Base-by-base conservation (phyloP, 2,797 vertebrate genomes). In the Steatocranus sp. region DNA sequence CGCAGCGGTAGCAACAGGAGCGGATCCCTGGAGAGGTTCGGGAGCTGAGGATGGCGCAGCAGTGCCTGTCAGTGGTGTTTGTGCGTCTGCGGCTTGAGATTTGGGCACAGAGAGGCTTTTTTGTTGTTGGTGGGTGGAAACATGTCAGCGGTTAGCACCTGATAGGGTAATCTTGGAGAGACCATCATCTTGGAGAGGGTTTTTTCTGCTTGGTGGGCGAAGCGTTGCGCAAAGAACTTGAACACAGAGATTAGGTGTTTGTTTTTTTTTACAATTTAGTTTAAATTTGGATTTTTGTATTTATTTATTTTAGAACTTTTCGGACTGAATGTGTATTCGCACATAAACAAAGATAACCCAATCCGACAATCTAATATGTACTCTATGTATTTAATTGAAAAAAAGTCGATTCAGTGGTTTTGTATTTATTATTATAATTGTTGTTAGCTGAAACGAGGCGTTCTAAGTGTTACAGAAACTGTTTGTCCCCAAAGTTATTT, bases 91-190 rank as follows among this genome's bases (percentile, higher is more conserved):
- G 92, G 93, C 92, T 93, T 49, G 83, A 92, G 91, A 93, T 95
- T 95, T 94, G 94, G 94, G 94, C 95, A 95, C 96, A 89, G 94
- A 90, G 94, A 95, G 94, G 92, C 93, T 96, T 96, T 95, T 95
- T 94, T 94, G 93, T 95, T 95, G 94, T 93, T 94, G 92, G 96
- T 97, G 96, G 96, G 96, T 96, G 96, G 96, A 97, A 97, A 96
- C 96, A 95, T 96, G 96, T 96, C 95, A 95, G 96, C 91, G 94
- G 94, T 96, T 96, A 96, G 96, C 96, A 97, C 96, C 96, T 97
- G 96, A 97, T 97, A 97, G 96, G 96, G 93, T 95, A 92, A 96
- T 95, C 95, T 87, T 85, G 76, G 80, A 92, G 90, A 93, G 93
- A 94, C 93, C 96, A 95, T 95, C 93, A 89, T 92, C 89, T 76